Percentiles rank a stretch among this genome's conserved stretches.
These are phyloP conservation scores for Drosophila pegasa DNA, from an alignment of 2,888 invertebrate species.

Conservation along the genomic window DNA sequence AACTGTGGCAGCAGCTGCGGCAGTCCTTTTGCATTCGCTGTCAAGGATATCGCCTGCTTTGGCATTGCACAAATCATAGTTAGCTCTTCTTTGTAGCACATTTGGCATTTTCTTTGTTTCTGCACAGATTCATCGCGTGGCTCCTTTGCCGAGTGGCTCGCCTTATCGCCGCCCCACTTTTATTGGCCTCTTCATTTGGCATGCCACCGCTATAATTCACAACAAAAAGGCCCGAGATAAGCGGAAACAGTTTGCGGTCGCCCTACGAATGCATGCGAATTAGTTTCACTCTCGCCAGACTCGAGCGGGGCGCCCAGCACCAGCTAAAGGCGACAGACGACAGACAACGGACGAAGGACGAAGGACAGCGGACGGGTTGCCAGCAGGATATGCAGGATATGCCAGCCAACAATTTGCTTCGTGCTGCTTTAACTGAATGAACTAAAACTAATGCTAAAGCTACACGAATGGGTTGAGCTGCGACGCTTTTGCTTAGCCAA, in stretches of 20 bases:
- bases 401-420: constrained; percentile 21
- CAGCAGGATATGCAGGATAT: constrained; percentile 21
- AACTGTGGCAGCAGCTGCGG: constrained; percentile 30
- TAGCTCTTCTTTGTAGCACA: constrained; percentile 34
- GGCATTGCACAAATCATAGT: constrained; percentile 61
- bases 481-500: background rate
- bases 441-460: background rate
- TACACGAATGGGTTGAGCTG: background rate
- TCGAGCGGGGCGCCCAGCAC: constrained; percentile 17
- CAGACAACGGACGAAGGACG: too few species aligned
- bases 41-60: constrained; percentile 38
- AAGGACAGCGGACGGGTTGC: background rate
- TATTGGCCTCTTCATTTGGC: constrained; percentile 77
- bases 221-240: constrained; percentile 48
- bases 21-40: constrained; percentile 41
- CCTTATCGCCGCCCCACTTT: constrained; percentile 75
- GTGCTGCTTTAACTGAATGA: constrained; percentile 20
- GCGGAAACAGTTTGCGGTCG: constrained; percentile 52
- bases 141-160: constrained; percentile 37
- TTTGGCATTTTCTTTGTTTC: constrained; percentile 21
- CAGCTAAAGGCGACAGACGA: background rate
- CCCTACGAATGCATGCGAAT: constrained; percentile 53
- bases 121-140: constrained; percentile 21
- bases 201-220: constrained; percentile 67
- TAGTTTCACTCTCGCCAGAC: constrained; percentile 45